phyloP scores from a whole-genome alignment of 2,113 vertebrate species.

The Desmodus rotundus region DNA sequence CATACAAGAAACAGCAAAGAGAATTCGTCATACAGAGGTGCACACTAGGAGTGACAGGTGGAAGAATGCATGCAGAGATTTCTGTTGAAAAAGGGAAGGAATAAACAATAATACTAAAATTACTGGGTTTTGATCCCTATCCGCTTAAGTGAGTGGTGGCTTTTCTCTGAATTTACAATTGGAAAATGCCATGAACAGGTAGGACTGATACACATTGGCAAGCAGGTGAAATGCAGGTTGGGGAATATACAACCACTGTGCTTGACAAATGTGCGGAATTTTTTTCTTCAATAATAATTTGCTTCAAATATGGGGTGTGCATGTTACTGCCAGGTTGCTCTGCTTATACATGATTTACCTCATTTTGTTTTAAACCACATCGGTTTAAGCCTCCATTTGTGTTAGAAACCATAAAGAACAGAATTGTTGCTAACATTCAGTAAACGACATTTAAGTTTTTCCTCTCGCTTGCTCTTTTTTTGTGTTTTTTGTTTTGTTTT shows the following conservation, averaged over 20 bases:
- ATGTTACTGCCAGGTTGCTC: slow-evolving; percentile 85
- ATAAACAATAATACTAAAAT: slow-evolving; percentile 80
- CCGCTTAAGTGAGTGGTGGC: slow-evolving; percentile 83
- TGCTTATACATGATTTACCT: slow-evolving; percentile 82
- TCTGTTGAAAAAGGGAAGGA: slow-evolving; percentile 74
- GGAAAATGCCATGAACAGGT: slow-evolving; percentile 85
- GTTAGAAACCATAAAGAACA: slow-evolving; percentile 82
- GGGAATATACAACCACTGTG: slow-evolving; percentile 83
- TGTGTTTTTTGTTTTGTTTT: slow-evolving; percentile 80
- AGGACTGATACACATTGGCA: slow-evolving; percentile 90
- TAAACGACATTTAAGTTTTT: slow-evolving; percentile 85
- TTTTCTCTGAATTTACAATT: slow-evolving; percentile 86
- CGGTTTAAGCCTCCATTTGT: slow-evolving; percentile 79
- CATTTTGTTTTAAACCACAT: slow-evolving; percentile 78
- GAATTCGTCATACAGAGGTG: slow-evolving; percentile 85
- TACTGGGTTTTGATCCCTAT: slow-evolving; percentile 78
- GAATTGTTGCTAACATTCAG: slow-evolving; percentile 86
- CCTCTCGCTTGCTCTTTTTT: slow-evolving; percentile 63
- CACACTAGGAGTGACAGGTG: slow-evolving; percentile 82
- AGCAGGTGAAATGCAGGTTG: slow-evolving; percentile 84
- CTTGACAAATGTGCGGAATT: slow-evolving; percentile 81
- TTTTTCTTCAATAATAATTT: slow-evolving; percentile 72
- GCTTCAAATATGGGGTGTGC: slow-evolving; percentile 83
- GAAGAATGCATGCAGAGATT: slow-evolving; percentile 85
- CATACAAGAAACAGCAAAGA: slow-evolving; percentile 88